Evolutionary conservation across 2,113 vertebrate genomes (phyloP), one percentile per base, ranked within the genome.

Genomic region (Cebus imitator): DNA sequence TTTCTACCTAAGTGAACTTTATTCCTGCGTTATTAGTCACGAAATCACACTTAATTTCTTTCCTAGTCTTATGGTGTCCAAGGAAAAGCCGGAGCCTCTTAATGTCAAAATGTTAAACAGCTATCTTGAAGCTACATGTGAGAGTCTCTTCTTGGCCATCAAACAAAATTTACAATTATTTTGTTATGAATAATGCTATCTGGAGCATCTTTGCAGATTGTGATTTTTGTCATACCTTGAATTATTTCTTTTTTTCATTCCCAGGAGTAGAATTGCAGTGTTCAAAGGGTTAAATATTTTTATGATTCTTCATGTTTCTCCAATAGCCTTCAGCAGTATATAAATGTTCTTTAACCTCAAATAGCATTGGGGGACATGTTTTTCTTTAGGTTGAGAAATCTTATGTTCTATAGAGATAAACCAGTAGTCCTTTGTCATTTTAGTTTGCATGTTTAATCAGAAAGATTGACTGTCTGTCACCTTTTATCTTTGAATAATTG

Each of bases 161-260:
- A 95, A n/a, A 85, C 73, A 85, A 72, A 95, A 72, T 80, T 68
- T 95, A 50, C 21, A 91, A 9, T 95, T 92, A 73, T 50, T 95
- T 92, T 45, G 2, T 87, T 84, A 40, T 3, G 6, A 90, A 20
- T 61, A 82, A 79, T 94, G 43, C 27, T n/a, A 27, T 78, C 18
- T 58, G 32, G 43, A 95, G 27, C 12, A 66, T 79, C 55, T 87
- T 96, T 87, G 66, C 9, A 90, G 48, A 87, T 43, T 86, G 12
- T 78, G 27, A 57, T 94, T 89, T 94, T 94, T 64, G 73, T 94
- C 55, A 73, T 66, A 64, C 30, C 16, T 23, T 94, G 35, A 90
- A 64, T 57, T 90, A 21, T 91, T 81, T 72, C 25, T 80, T 92
- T 92, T 48, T 48, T 50, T 86, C 70, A 78, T 95, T 89, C n/a